Evolutionary conservation across 2,797 vertebrate genomes (phyloP), one percentile per base, ranked within the genome.

Genomic region (Strix occidentalis): DNA sequence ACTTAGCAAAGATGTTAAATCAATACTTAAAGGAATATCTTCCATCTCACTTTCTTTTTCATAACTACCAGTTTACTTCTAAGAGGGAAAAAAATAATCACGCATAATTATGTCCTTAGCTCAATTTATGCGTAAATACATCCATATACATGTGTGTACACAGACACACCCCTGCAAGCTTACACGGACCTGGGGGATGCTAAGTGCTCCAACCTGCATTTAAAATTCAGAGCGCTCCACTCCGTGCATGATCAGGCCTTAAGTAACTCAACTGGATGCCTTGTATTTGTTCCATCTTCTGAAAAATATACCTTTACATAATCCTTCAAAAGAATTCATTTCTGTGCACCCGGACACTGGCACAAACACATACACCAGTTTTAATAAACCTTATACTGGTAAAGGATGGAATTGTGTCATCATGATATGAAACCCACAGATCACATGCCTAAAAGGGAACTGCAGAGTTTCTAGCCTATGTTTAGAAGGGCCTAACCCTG

Each of bases 271-370:
- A 11, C 16, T 17, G 12, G 41, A 74, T 65, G 70, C 69, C 65
- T 63, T 82, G 54, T 72, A 26, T 76, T 93, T 93, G 69, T 72
- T 91, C 46, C 41, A 23, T 84, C 79, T 79, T 24, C 89, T 95
- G 87, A 83, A 95, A 95, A 58, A 94, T 17, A 41, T 2, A 69
- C 63, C 74, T 95, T 84, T 87, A 78, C 8, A 11, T 66, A 86
- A 91, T 33, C 54, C 65, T 76, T 78, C 76, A 69, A 11, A 87
- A 74, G 54, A 43, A 81, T 20, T 57, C 57, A 7, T 31, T 78
- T 25, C 64, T 78, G 0, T 9, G 50, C 13, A 33, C 56, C 56
- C 0, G 1, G 43, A 46, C 75, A 31, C 50, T 4, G 13, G 60
- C 83, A 71, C 63, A 89, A 80, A 76, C 29, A 70, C 37, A 45